phyloP scores from a whole-genome alignment of 1,140 invertebrate genomes.

The Octopus bimaculoides region DNA sequence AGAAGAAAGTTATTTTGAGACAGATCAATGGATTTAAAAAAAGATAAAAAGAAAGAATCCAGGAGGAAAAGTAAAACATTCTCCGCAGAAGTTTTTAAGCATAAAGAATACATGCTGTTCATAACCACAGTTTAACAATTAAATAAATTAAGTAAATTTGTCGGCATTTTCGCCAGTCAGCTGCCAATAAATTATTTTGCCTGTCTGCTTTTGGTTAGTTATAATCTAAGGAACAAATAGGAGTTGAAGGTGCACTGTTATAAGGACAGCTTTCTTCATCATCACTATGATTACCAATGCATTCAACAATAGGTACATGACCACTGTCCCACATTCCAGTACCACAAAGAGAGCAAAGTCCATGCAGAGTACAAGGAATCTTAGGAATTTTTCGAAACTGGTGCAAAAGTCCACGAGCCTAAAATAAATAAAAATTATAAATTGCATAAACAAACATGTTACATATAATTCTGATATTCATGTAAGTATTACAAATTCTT shows the following conservation, averaged over 20 bases:
- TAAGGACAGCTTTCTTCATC: conserved; percentile 42
- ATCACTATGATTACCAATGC: conserved; percentile 45
- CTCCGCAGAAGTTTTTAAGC: no score
- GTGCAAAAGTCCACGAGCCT: conserved; percentile 83
- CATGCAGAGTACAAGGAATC: conserved; percentile 84
- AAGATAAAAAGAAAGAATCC: no score
- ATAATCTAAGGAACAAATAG: neutral
- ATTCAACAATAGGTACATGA: conserved; percentile 63
- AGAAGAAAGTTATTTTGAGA: no score
- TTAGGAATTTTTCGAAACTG: conserved; percentile 80
- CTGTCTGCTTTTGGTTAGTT: neutral
- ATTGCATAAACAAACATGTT: no score
- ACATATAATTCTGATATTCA: no score
- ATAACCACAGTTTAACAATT: no score
- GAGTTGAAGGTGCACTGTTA: conserved; percentile 30
- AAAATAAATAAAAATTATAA: conserved; percentile 27
- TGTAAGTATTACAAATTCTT: no score
- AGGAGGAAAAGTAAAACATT: no score
- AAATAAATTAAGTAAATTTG: no score
- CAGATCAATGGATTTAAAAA: no score
- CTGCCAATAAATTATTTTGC: neutral
- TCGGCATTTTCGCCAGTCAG: no score
- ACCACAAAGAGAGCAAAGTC: conserved; percentile 81
- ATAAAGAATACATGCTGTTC: no score
- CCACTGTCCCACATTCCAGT: conserved; percentile 91